phyloP scores from a whole-genome alignment of 2,113 vertebrate species.

The Nesoenas mayeri region DNA sequence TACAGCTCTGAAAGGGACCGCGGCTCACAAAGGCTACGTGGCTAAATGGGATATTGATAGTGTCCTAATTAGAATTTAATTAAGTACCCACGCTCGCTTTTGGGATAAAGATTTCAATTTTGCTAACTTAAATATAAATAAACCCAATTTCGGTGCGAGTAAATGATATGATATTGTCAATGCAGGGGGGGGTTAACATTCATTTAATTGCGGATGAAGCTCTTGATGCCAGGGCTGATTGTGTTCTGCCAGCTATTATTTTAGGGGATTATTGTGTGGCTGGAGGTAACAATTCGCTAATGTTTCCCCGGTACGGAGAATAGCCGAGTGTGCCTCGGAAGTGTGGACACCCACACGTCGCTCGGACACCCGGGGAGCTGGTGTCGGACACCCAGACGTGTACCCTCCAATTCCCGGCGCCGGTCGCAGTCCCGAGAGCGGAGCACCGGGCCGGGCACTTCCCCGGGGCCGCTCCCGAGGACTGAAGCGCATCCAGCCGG shows the following conservation, averaged over 20 bases:
- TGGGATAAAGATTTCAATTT: constrained; percentile 98
- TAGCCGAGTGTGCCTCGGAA: background rate
- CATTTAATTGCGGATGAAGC: constrained; percentile 60
- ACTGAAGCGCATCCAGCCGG: background rate
- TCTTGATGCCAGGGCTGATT: constrained; percentile 52
- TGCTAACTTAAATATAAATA: constrained; percentile 90
- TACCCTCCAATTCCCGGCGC: background rate
- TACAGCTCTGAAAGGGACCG: constrained; percentile 83
- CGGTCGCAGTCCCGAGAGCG: background rate
- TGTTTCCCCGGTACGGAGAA: background rate
- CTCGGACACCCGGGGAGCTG: background rate
- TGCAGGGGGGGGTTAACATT: constrained; percentile 39
- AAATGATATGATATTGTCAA: constrained; percentile 65
- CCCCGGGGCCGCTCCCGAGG: background rate
- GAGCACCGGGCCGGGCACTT: background rate
- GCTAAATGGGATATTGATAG: constrained; percentile 97
- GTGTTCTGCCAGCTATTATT: constrained; percentile 36
- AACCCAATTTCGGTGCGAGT: constrained; percentile 75
- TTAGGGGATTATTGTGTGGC: constrained; percentile 50
- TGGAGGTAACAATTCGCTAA: constrained; percentile 33
- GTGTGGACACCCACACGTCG: background rate
- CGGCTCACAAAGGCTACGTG: constrained; percentile 89
- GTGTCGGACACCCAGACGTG: background rate
- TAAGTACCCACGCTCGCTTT: constrained; percentile 94
- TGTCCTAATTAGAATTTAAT: constrained; percentile 99